phyloP scores from a whole-genome alignment of 2,888 invertebrate species.

The Acanthococcus lagerstroemiae region DNA sequence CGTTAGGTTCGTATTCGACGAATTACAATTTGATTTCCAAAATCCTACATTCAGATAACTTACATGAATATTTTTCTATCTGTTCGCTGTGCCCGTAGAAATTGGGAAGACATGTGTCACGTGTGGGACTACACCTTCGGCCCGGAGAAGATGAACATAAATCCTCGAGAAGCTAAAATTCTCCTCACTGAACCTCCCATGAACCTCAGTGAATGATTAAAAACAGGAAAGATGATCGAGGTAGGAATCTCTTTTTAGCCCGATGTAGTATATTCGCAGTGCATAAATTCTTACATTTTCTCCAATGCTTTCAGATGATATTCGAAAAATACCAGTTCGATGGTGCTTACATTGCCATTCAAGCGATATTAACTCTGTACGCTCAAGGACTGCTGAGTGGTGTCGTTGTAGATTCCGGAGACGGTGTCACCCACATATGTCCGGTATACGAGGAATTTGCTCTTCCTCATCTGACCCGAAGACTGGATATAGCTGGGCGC shows the following conservation, averaged over 20 bases:
- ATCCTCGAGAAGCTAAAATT: constrained; percentile 78
- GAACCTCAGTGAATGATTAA: constrained; percentile 86
- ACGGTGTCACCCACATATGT: constrained; percentile 98
- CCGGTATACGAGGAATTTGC: constrained; percentile 97
- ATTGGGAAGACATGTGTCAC: constrained; percentile 99
- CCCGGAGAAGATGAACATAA: constrained; percentile 87
- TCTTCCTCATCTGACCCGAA: constrained; percentile 83
- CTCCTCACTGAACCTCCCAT: constrained; percentile 96
- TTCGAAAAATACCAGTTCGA: constrained; percentile 94
- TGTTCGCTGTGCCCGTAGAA: too few relatives aligned
- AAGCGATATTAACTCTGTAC: constrained; percentile 89
- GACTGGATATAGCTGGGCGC: constrained; percentile 93
- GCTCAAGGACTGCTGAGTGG: constrained; percentile 96
- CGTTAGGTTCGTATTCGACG: constrained; percentile 44
- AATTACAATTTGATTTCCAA: not conserved
- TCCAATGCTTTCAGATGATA: constrained; percentile 60
- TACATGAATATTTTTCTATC: not conserved
- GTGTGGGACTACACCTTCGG: constrained; percentile 99
- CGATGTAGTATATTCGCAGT: too few relatives aligned
- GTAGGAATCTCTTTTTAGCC: constrained; percentile 44
- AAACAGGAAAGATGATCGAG: constrained; percentile 95
- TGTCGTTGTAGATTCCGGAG: constrained; percentile 97
- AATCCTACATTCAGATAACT: not conserved
- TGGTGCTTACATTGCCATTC: constrained; percentile 89
- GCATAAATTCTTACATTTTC: not conserved